phyloP scores from a whole-genome alignment of 2,888 invertebrate genomes.

The Andrena minutula region DNA sequence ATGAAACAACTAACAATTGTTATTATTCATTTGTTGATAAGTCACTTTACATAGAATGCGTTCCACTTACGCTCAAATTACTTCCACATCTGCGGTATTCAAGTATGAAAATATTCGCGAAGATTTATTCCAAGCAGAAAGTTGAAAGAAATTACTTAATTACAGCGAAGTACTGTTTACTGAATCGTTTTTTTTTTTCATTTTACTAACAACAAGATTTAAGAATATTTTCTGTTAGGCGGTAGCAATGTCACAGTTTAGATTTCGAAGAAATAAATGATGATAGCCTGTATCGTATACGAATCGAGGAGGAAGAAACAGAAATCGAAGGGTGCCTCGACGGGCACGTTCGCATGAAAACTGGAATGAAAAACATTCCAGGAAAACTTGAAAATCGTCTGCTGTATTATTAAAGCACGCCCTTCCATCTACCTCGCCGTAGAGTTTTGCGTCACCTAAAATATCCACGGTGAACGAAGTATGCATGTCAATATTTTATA shows the following conservation, averaged over 20 bases:
- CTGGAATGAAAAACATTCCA: conserved; percentile 54
- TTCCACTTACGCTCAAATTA: too few relatives aligned
- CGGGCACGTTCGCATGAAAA: background rate
- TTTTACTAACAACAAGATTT: background rate
- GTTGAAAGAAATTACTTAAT: too few relatives aligned
- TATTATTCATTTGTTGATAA: too few relatives aligned
- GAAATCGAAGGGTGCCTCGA: conserved; percentile 9
- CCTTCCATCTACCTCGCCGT: conserved; percentile 51
- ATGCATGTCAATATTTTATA: conserved; percentile 78
- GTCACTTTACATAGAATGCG: too few relatives aligned
- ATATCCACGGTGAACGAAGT: conserved; percentile 65
- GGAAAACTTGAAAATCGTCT: conserved; percentile 62
- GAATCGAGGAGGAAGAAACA: conserved; percentile 16
- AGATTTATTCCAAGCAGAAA: too few relatives aligned
- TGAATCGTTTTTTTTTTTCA: too few relatives aligned
- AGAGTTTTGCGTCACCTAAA: conserved; percentile 66
- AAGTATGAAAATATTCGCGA: too few relatives aligned
- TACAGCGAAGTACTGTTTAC: too few relatives aligned
- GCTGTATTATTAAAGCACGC: conserved; percentile 66
- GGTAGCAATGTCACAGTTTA: background rate
- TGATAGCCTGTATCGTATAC: background rate
- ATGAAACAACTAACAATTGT: too few relatives aligned
- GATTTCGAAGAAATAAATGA: background rate
- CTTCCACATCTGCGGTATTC: too few relatives aligned
- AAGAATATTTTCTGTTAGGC: background rate